Evolutionary conservation across 1,140 invertebrate species (phyloP).

Genomic region (Trichonephila inaurata): DNA sequence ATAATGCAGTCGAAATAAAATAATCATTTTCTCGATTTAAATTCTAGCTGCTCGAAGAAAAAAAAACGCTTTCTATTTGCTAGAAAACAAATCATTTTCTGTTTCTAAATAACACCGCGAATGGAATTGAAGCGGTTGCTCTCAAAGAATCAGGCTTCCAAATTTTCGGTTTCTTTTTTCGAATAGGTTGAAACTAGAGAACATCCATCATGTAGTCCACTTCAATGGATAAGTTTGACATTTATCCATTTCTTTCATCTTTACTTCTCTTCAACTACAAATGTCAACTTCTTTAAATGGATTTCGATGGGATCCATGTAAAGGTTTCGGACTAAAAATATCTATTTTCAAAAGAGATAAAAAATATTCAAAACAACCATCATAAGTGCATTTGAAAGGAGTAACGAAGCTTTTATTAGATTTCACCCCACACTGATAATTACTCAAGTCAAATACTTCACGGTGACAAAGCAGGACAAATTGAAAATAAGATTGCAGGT

Average conservation of each 20-base stretch:
- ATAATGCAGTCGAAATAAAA: too few relatives aligned
- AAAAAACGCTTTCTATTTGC: too few relatives aligned
- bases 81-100: too few relatives aligned
- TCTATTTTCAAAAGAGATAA: background rate
- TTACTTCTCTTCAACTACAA: background rate
- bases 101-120: too few relatives aligned
- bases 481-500: background rate
- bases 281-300: too few relatives aligned
- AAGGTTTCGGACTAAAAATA: background rate
- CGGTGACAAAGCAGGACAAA: background rate
- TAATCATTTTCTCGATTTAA: too few relatives aligned
- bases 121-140: too few relatives aligned
- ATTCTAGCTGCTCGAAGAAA: too few relatives aligned
- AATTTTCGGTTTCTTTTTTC: too few relatives aligned
- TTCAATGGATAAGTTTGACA: background rate
- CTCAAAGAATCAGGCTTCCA: too few relatives aligned
- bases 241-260: background rate
- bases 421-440: background rate
- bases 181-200: background rate
- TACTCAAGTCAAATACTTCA: background rate
- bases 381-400: background rate
- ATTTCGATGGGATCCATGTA: too few relatives aligned
- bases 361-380: background rate
- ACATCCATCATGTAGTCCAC: background rate
- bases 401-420: background rate